Evolutionary conservation across 2,797 vertebrate genomes (phyloP).

Genomic region (Sebastes oblongus): DNA sequence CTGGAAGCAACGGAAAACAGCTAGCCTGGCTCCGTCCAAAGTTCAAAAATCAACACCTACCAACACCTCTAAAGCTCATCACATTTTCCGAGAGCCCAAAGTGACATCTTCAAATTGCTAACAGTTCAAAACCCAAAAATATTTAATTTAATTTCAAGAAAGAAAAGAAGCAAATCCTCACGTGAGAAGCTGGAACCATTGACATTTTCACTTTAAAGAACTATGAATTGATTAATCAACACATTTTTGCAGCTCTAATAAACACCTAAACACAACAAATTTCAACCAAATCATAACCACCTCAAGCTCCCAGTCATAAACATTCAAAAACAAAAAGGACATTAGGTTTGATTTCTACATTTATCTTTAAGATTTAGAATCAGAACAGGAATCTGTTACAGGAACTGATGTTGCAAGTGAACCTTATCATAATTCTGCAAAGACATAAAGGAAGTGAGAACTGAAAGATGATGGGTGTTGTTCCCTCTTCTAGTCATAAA

Average conservation of each 20-base stretch:
- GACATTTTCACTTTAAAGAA: neutral
- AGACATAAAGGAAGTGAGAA: constrained; percentile 15
- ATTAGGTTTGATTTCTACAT: neutral
- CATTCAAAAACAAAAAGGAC: neutral
- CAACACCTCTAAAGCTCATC: too few relatives aligned
- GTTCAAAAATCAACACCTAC: too few relatives aligned
- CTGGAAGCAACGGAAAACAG: fast-evolving
- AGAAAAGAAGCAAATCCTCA: neutral
- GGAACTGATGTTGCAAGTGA: constrained; percentile 2
- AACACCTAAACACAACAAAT: neutral
- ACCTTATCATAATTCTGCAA: neutral
- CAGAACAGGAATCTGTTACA: neutral
- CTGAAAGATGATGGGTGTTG: neutral
- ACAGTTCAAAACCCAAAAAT: fast-evolving
- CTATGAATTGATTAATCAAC: neutral
- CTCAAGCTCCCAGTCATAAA: neutral
- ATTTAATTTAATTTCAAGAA: fast-evolving
- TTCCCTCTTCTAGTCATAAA: neutral
- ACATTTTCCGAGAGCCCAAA: too few relatives aligned
- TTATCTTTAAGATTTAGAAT: neutral
- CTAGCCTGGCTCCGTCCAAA: too few relatives aligned
- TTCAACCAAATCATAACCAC: neutral
- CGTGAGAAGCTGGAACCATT: neutral
- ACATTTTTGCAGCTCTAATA: neutral
- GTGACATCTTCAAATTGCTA: too few relatives aligned